Conservation (phyloP, 1,140 invertebrate genomes). For the Cecropterus lyciades region DNA sequence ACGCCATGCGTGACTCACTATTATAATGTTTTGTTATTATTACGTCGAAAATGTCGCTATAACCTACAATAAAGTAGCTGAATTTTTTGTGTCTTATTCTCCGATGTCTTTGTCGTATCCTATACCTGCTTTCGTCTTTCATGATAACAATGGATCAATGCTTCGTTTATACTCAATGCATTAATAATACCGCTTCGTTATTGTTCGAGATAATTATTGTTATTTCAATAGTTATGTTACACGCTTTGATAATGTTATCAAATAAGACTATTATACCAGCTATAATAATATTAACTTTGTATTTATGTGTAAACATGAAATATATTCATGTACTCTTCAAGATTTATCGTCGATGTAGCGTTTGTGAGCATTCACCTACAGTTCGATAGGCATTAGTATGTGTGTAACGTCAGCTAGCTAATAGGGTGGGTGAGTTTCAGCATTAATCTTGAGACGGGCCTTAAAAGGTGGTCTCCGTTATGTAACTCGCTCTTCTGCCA, state of each 20-base stretch:
- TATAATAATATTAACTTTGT: conserved; percentile 2
- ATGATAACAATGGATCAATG: conserved; percentile 2
- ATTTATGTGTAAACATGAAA: conserved; percentile 8
- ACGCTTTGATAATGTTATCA: conserved; percentile 24
- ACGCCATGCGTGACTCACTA: conserved; percentile 72
- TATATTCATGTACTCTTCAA: background rate
- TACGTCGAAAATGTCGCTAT: background rate
- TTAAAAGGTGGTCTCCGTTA: conserved; percentile 60
- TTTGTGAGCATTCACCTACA: background rate
- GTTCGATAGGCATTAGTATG: conserved; percentile 41
- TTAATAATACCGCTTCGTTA: conserved; percentile 27
- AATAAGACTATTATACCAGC: background rate
- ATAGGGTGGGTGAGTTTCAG: conserved; percentile 41
- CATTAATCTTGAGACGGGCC: conserved; percentile 44
- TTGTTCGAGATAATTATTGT: conserved; percentile 4
- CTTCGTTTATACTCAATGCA: background rate
- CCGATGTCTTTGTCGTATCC: conserved; percentile 1
- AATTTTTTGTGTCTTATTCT: conserved; percentile 11
- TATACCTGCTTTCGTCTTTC: conserved; percentile 18
- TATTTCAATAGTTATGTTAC: background rate
- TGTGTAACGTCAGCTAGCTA: conserved; percentile 39
- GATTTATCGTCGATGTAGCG: background rate
- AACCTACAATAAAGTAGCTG: no score
- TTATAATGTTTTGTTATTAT: conserved; percentile 53
- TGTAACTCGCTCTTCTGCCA: conserved; percentile 52